These are phyloP conservation scores for Bombus waltoni DNA, from an alignment of 1,140 invertebrate species.

Conservation along the genomic window DNA sequence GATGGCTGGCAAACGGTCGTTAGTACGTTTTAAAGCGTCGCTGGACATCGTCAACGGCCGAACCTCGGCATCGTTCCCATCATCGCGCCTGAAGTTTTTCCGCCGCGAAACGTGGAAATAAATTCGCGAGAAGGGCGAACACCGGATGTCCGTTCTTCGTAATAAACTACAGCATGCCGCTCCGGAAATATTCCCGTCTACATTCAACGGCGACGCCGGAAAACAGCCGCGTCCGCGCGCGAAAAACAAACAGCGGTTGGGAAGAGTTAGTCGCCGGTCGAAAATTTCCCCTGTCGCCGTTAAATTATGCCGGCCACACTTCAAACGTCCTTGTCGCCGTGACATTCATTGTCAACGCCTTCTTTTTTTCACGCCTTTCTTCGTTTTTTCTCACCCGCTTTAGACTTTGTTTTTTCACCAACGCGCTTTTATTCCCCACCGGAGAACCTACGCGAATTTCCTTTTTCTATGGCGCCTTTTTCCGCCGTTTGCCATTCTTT, in stretches of 20 bases:
- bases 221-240: slow-evolving; percentile 32
- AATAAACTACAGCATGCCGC: slow-evolving; percentile 52
- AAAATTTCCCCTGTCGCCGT: slow-evolving; percentile 47
- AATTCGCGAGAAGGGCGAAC: slow-evolving; percentile 41
- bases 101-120: slow-evolving; percentile 7
- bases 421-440: not conserved
- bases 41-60: not conserved
- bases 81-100: slow-evolving; percentile 11
- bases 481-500: not conserved
- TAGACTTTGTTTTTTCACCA: not conserved
- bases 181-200: slow-evolving; percentile 56
- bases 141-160: slow-evolving; percentile 54
- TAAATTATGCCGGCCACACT: slow-evolving; percentile 51
- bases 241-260: slow-evolving; percentile 31
- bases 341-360: slow-evolving; percentile 35
- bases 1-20: not conserved
- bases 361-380: not conserved
- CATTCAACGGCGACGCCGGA: slow-evolving; percentile 32
- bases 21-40: slow-evolving; percentile 17
- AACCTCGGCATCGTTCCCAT: not conserved
- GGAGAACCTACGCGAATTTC: not conserved
- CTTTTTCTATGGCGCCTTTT: not conserved
- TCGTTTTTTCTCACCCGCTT: not conserved
- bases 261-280: slow-evolving; percentile 8
- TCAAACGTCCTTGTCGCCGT: slow-evolving; percentile 49